Evolutionary conservation across 2,113 vertebrate genomes (phyloP).

Genomic region (Ammodramus savannarum): DNA sequence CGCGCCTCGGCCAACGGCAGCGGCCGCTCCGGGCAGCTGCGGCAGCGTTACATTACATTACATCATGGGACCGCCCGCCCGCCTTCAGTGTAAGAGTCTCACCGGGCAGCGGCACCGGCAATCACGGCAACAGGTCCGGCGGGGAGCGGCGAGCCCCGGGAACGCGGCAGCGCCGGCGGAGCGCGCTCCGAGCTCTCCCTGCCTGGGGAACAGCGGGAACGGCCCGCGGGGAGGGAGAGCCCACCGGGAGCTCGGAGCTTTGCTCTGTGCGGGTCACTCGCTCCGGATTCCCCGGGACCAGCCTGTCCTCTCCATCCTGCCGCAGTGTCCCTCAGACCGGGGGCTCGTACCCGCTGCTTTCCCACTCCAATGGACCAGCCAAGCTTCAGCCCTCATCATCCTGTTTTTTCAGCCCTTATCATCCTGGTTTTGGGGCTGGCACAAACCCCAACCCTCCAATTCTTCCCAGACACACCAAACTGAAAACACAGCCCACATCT

Average conservation of each 20-base stretch:
- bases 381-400: background rate
- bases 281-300: background rate
- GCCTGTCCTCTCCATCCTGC: background rate
- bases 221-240: background rate
- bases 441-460: background rate
- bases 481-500: background rate
- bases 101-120: background rate
- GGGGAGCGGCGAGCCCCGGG: background rate
- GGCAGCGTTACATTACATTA: slow-evolving; percentile 75
- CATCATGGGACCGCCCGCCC: slow-evolving; percentile 72
- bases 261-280: background rate
- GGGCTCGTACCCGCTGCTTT: accelerated
- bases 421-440: background rate
- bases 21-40: background rate
- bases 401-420: background rate
- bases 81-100: slow-evolving; percentile 66
- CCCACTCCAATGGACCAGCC: background rate
- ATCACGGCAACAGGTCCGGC: slow-evolving; percentile 39
- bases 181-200: background rate
- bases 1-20: slow-evolving; percentile 53
- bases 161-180: background rate
- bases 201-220: accelerated
- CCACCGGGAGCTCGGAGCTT: accelerated
- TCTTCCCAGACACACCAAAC: background rate
- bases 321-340: accelerated